phyloP scores from a whole-genome alignment of 2,888 invertebrate genomes.

The Idaea aversata region DNA sequence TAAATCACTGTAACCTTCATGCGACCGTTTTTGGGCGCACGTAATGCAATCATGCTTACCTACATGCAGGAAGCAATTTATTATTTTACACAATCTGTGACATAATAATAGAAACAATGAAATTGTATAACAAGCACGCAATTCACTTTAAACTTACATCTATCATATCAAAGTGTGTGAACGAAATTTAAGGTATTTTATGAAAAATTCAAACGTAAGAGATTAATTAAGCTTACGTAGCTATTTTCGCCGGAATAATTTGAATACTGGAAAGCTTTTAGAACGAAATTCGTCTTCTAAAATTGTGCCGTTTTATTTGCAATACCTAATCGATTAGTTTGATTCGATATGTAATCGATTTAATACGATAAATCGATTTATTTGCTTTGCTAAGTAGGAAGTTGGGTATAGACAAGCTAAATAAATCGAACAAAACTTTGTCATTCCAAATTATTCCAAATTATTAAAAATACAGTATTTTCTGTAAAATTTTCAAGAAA shows the following conservation, averaged over 20 bases:
- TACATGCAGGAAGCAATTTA: background rate
- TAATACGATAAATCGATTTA: too few species aligned
- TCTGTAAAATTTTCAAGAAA: too few species aligned
- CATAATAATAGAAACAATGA: slow-evolving; percentile 5
- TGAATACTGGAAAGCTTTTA: background rate
- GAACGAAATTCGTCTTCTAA: background rate
- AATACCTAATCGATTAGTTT: too few species aligned
- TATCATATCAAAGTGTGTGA: background rate
- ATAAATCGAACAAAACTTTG: too few species aligned
- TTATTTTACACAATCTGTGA: background rate
- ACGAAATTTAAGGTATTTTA: background rate
- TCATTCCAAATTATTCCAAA: too few species aligned
- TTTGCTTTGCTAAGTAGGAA: too few species aligned
- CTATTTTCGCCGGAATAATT: background rate
- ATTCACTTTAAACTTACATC: background rate
- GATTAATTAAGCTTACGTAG: background rate
- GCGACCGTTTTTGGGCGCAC: background rate
- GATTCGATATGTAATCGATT: too few species aligned
- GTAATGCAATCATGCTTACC: background rate
- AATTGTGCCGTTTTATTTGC: too few species aligned
- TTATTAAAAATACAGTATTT: too few species aligned
- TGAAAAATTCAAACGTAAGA: background rate
- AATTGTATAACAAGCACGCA: background rate
- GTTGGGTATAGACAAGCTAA: too few species aligned
- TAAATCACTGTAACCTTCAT: slow-evolving; percentile 3